Evolutionary conservation across 2,113 vertebrate species (phyloP).

Genomic region (Sialia sialis): DNA sequence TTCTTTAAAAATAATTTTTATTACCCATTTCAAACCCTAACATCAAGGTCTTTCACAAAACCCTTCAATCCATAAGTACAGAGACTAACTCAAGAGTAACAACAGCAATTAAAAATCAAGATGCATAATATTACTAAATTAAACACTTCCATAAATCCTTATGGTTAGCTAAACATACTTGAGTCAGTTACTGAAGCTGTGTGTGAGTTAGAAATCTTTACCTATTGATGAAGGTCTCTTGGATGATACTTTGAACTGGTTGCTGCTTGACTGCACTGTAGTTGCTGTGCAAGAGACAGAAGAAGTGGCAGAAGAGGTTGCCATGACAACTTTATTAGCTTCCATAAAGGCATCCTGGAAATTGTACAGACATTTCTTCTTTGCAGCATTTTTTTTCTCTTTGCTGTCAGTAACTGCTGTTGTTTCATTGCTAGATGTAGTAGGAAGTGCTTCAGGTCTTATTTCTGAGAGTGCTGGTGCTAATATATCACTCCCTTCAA

Average conservation of each 20-base stretch:
- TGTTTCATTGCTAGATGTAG: conserved; percentile 76
- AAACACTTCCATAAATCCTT: neutral
- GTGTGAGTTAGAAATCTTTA: conserved; percentile 53
- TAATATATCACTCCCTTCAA: conserved; percentile 81
- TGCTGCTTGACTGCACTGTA: conserved; percentile 96
- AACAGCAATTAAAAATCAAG: neutral
- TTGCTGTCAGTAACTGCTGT: conserved; percentile 78
- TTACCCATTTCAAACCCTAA: neutral
- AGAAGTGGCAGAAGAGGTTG: conserved; percentile 90
- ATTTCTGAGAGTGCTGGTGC: conserved; percentile 82
- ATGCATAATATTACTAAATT: neutral
- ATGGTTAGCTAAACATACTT: neutral
- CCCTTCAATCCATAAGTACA: neutral
- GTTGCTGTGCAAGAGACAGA: conserved; percentile 95
- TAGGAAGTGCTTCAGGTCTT: conserved; percentile 80
- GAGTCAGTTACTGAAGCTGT: neutral
- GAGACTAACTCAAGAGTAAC: neutral
- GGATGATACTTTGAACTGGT: conserved; percentile 88
- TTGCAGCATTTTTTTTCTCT: conserved; percentile 87
- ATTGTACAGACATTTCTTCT: conserved; percentile 98
- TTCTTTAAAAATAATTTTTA: neutral
- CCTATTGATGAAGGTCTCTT: conserved; percentile 89
- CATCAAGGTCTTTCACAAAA: neutral
- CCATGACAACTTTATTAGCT: conserved; percentile 91
- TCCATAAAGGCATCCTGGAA: conserved; percentile 99